phyloP scores from a whole-genome alignment of 2,888 invertebrate species.

The Trissoscelio sp. region DNA sequence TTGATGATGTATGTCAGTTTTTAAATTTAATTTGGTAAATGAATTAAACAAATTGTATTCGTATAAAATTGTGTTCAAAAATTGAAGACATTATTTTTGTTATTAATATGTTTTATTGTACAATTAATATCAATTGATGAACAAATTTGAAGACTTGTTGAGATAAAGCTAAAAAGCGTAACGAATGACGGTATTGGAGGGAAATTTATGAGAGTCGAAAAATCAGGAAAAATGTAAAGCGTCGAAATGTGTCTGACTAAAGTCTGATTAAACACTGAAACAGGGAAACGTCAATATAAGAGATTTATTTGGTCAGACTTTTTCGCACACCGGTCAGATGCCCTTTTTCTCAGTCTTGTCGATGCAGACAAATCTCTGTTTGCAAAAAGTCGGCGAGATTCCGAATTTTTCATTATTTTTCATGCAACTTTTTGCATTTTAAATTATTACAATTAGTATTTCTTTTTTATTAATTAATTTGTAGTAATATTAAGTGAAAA shows the following conservation, averaged over 20 bases:
- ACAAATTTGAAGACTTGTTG: not conserved
- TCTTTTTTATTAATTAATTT: too few species aligned
- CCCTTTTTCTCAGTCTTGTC: constrained; percentile 29
- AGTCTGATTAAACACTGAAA: constrained; percentile 65
- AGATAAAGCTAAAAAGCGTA: constrained; percentile 21
- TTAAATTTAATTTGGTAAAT: too few species aligned
- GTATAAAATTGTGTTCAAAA: too few species aligned
- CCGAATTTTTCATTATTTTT: constrained; percentile 38
- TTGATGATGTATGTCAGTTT: constrained; percentile 21
- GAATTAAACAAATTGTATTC: too few species aligned
- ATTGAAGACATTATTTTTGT: too few species aligned
- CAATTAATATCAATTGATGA: too few species aligned
- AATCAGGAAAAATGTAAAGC: constrained; percentile 40
- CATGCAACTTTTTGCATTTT: too few species aligned
- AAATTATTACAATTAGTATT: too few species aligned
- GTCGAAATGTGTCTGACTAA: constrained; percentile 49
- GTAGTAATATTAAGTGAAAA: too few species aligned
- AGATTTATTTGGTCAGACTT: constrained; percentile 63
- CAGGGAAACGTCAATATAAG: constrained; percentile 55
- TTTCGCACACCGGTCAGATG: constrained; percentile 55
- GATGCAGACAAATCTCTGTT: constrained; percentile 53
- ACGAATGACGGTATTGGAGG: constrained; percentile 30
- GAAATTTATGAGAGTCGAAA: constrained; percentile 26
- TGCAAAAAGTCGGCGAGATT: constrained; percentile 40
- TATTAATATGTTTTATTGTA: too few species aligned